phyloP scores from a whole-genome alignment of 1,140 invertebrate genomes.

The Plutomurus gul region DNA sequence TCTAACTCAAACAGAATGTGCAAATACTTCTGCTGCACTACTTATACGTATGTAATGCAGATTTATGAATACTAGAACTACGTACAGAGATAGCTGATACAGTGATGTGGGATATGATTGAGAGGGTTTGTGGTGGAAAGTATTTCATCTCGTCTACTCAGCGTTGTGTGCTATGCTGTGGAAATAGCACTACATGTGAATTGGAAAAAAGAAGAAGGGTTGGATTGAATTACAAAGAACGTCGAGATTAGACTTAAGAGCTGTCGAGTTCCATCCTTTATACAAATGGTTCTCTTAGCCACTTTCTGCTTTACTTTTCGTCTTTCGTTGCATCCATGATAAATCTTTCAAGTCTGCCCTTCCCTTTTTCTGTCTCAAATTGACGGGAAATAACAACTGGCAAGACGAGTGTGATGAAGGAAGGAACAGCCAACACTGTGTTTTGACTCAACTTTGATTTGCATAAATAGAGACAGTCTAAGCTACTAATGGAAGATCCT shows the following conservation, averaged over 20 bases:
- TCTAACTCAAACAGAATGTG: too few species aligned
- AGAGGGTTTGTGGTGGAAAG: too few species aligned
- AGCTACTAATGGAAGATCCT: not conserved
- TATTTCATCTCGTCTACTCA: not conserved
- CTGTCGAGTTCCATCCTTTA: not conserved
- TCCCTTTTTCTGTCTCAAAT: not conserved
- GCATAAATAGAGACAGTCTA: not conserved
- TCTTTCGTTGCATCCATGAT: too few species aligned
- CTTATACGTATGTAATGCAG: too few species aligned
- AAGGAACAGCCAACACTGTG: not conserved
- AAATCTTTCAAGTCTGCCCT: not conserved
- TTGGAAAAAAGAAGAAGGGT: not conserved
- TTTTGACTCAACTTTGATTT: not conserved
- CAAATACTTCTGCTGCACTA: too few species aligned
- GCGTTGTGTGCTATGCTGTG: not conserved
- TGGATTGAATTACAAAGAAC: constrained; percentile 11
- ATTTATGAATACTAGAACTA: too few species aligned
- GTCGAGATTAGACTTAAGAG: not conserved
- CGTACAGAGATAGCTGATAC: too few species aligned
- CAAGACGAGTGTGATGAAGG: too few species aligned
- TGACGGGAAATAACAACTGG: constrained; percentile 10
- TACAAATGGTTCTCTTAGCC: not conserved
- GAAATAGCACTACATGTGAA: not conserved
- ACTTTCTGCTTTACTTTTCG: not conserved
- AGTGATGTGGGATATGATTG: too few species aligned